These are phyloP conservation scores for Trilocha varians DNA, from an alignment of 2,888 invertebrate genomes.

Conservation along the genomic window DNA sequence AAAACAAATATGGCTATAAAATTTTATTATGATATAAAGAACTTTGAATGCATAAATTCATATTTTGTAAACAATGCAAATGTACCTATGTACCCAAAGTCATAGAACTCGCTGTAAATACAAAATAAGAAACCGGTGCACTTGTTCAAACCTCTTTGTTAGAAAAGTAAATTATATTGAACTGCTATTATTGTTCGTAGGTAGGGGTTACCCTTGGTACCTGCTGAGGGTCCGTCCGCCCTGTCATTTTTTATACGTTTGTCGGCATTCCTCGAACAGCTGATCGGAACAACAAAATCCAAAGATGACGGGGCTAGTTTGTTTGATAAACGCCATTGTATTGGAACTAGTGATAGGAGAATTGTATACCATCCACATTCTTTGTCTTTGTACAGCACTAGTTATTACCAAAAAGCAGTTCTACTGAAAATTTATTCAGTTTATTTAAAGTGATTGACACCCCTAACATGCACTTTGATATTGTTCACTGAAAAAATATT, in stretches of 20 bases:
- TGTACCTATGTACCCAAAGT: background rate
- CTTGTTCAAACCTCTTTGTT: slow-evolving; percentile 8
- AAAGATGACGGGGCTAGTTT: slow-evolving; percentile 26
- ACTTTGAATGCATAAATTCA: background rate
- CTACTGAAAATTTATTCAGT: too few relatives aligned
- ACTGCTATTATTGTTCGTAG: slow-evolving; percentile 22
- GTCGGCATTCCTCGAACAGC: slow-evolving; percentile 53
- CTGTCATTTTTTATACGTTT: slow-evolving; percentile 54
- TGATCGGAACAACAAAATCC: slow-evolving; percentile 49
- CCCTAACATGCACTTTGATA: too few relatives aligned
- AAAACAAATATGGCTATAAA: background rate
- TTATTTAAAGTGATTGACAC: too few relatives aligned
- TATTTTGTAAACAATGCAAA: background rate
- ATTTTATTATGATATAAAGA: too few relatives aligned
- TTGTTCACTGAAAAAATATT: too few relatives aligned
- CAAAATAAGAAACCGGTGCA: background rate
- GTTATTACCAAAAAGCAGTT: too few relatives aligned
- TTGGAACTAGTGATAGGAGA: too few relatives aligned
- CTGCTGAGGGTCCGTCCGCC: slow-evolving; percentile 30
- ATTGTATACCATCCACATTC: too few relatives aligned
- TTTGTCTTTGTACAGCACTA: too few relatives aligned
- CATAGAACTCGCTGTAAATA: background rate
- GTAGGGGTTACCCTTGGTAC: slow-evolving; percentile 27
- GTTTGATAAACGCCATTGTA: background rate
- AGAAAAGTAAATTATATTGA: slow-evolving; percentile 16